These are phyloP conservation scores for Enteromius mattozi DNA, from an alignment of 2,797 vertebrate genomes.

Conservation along the genomic window DNA sequence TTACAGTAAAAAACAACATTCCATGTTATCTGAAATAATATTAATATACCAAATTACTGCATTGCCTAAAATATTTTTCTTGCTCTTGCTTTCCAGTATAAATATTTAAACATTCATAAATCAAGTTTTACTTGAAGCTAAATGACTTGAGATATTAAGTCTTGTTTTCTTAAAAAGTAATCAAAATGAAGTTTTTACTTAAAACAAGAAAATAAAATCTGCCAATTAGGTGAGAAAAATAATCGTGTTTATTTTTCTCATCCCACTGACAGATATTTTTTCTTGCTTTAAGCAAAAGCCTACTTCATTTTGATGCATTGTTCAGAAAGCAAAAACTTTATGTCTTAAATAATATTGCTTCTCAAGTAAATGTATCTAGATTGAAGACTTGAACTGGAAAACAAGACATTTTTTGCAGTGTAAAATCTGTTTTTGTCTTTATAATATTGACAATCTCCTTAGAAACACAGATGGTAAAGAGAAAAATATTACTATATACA, in stretches of 20 bases:
- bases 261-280: neutral
- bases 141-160: neutral
- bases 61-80: neutral
- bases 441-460: neutral
- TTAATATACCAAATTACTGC: neutral
- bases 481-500: neutral
- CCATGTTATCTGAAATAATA: neutral
- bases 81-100: neutral
- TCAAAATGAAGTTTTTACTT: neutral
- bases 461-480: neutral
- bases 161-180: neutral
- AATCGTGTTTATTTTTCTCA: neutral
- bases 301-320: neutral
- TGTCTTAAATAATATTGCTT: neutral
- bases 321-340: neutral
- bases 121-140: neutral
- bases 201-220: neutral
- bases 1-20: neutral
- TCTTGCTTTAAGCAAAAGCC: neutral
- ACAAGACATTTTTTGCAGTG: neutral
- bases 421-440: neutral
- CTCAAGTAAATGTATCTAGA: neutral
- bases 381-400: neutral
- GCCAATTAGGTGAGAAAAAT: neutral
- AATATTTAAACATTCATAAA: neutral